Conservation (phyloP, 2,797 vertebrate genomes). For the Florisuga fusca region DNA sequence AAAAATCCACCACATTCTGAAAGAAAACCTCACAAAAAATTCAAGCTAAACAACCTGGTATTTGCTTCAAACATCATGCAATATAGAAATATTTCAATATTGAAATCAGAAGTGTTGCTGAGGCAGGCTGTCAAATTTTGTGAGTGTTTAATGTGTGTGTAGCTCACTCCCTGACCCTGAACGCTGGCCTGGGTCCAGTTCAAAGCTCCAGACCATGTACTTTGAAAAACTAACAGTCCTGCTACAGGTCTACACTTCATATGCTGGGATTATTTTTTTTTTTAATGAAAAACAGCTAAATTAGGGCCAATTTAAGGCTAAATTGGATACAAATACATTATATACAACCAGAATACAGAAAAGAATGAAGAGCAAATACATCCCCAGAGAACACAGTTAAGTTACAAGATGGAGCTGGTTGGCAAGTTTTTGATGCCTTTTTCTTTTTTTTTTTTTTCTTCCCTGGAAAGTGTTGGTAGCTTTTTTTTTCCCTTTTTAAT, state of each 20-base stretch:
- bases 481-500: not conserved
- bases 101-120: not conserved
- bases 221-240: conserved; percentile 14
- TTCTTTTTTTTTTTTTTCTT: not conserved
- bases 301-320: not conserved
- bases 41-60: not conserved
- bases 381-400: not conserved
- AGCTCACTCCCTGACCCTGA: not conserved
- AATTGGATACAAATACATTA: not conserved
- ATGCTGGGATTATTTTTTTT: not conserved
- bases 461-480: not conserved
- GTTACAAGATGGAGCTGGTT: not conserved
- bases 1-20: not conserved
- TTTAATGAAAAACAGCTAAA: not conserved
- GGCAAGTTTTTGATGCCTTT: not conserved
- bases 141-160: not conserved
- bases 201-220: not conserved
- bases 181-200: not conserved
- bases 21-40: not conserved
- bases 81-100: not conserved
- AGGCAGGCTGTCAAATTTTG: not conserved
- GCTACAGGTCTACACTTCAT: not conserved
- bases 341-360: not conserved
- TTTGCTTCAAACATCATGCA: not conserved
- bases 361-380: not conserved